These are phyloP conservation scores for Orius laevigatus DNA, from an alignment of 1,140 invertebrate species.

Conservation along the genomic window DNA sequence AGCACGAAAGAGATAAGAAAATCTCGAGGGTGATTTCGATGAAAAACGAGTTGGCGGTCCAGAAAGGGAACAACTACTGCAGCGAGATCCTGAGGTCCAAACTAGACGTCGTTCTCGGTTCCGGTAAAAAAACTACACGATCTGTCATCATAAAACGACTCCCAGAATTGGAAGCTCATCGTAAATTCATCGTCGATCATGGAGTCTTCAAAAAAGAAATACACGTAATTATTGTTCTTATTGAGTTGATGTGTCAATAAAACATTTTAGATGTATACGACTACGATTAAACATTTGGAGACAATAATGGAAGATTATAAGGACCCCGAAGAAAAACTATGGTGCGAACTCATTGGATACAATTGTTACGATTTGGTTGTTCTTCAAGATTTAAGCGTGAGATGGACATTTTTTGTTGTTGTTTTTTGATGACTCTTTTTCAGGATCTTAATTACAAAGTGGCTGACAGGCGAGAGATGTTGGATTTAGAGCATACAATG, in stretches of 20 bases:
- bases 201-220: slow-evolving; percentile 1
- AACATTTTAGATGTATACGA: neutral
- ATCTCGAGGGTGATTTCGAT: neutral
- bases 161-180: neutral
- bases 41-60: neutral
- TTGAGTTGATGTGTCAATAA: too few species aligned
- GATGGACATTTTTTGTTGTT: neutral
- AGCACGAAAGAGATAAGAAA: neutral
- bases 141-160: neutral
- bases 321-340: neutral
- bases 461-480: slow-evolving; percentile 9
- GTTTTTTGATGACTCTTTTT: neutral
- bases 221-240: neutral
- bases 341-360: slow-evolving; percentile 4
- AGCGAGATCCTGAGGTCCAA: neutral
- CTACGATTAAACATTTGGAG: neutral
- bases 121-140: neutral
- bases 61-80: slow-evolving; percentile 2
- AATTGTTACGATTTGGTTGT: neutral
- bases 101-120: neutral
- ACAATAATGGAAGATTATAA: neutral
- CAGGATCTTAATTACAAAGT: slow-evolving; percentile 10
- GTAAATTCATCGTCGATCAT: neutral
- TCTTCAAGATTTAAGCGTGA: neutral
- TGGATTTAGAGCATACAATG: slow-evolving; percentile 15